phyloP scores from a whole-genome alignment of 2,888 invertebrate genomes.

The Cynaeus angustus region DNA sequence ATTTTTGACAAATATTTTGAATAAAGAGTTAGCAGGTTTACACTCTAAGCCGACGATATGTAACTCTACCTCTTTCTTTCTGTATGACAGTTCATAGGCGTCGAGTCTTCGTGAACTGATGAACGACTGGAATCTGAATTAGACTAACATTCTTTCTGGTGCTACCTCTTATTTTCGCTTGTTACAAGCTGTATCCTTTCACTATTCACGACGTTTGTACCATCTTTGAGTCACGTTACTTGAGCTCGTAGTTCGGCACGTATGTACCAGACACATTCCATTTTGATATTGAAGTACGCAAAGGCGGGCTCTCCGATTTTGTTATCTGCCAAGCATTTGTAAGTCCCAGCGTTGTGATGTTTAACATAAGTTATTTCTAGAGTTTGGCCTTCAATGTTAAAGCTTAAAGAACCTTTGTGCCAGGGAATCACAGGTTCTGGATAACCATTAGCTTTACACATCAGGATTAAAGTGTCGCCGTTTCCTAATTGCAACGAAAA shows the following conservation, averaged over 20 bases:
- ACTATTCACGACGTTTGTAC: slow-evolving; percentile 58
- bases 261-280: slow-evolving; percentile 70
- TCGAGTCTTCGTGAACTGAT: slow-evolving; percentile 63
- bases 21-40: too few relatives aligned
- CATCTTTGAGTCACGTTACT: slow-evolving; percentile 67
- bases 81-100: slow-evolving; percentile 71
- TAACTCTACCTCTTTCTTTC: slow-evolving; percentile 71
- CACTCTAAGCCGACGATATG: too few relatives aligned
- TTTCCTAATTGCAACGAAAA: slow-evolving; percentile 63
- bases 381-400: slow-evolving; percentile 62
- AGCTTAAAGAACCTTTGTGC: slow-evolving; percentile 62
- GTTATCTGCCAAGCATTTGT: slow-evolving; percentile 72
- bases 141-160: slow-evolving; percentile 65
- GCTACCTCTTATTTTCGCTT: slow-evolving; percentile 63
- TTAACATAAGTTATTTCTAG: slow-evolving; percentile 66
- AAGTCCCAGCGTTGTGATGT: slow-evolving; percentile 68
- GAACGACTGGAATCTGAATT: slow-evolving; percentile 62
- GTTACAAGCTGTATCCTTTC: slow-evolving; percentile 57
- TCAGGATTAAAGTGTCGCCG: slow-evolving; percentile 68
- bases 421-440: slow-evolving; percentile 71
- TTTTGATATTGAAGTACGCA: slow-evolving; percentile 63
- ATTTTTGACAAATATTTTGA: too few relatives aligned
- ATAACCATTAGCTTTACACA: slow-evolving; percentile 69
- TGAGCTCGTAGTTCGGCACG: slow-evolving; percentile 69
- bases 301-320: slow-evolving; percentile 66